Base-by-base conservation (phyloP, 2,797 vertebrate species). In the Champsocephalus esox region DNA sequence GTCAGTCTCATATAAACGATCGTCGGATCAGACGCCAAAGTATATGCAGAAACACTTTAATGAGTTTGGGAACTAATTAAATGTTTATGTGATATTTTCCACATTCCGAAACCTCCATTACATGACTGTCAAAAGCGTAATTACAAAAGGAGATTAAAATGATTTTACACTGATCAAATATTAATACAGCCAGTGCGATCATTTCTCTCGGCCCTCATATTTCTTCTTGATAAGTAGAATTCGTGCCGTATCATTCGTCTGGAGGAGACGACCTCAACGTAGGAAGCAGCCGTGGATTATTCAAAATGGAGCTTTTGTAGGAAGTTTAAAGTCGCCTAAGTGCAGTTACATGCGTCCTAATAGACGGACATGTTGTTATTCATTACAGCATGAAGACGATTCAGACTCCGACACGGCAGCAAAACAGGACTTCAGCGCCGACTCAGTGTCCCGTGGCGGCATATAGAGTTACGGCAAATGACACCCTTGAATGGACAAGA, bases 121-220 rank as follows among this genome's bases (percentile, higher is more conserved):
- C 76, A 80, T 41, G 66, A 90, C 87, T 92, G 93, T 93, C 93
- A 93, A 92, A 90, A 83, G 80, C 92, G 90, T 93, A 94, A 94
- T 94, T 94, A 94, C 86, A 88, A 91, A 89, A 86, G 84, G 85
- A 90, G 90, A 94, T 90, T 89, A 91, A 93, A 94, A 86, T 82
- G 65, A 91, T 90, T 91, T 89, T 75, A 51, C 83, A 70, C 80
- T 82, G 83, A 94, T 94, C 83, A 93, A 94, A 92, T 91, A 93
- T 93, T 92, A 93, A 94, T 90, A 83, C 57, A 64, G 70, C 78
- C 0, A 13, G 68, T 73, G 70, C 45, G 83, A 83, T 89, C 80
- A 86, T 86, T 93, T 80, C 75, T 92, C 85, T 81, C 16, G 3
- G 76, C 67, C 59, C 59, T 58, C 84, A 86, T 89, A 86, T 82